Base-by-base conservation (phyloP, 2,113 vertebrate genomes). In the Seriola dumerili region DNA sequence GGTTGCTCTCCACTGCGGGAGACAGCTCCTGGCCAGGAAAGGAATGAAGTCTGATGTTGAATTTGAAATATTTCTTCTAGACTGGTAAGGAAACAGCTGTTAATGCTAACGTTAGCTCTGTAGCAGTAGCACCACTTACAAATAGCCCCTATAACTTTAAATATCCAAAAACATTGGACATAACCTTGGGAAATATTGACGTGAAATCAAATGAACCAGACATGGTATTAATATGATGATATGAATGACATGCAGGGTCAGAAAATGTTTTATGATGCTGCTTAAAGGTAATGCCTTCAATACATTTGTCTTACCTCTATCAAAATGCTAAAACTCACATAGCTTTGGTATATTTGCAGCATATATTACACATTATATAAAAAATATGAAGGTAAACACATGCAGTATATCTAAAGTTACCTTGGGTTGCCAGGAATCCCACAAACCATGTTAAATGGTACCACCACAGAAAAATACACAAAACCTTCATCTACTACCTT, bases 371-470 rank as follows among this genome's bases (percentile, higher is more conserved):
- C 34, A 36, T 36, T 36, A 29, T 23, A 42, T 42, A n/a, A 11
- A 32, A 46, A 13, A 32, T 13, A 66, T 32, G 23, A 23, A 54
- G 13, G 59, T 69, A 40, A 59, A 32, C 25, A 23, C 2, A 21
- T 61, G 17, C 25, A 25, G 25, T 62, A n/a, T 52, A 11, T 32
- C 46, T 59, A 76, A 73, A 61, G 42, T 54, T 81, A 42, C 6
- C 23, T 38, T 25, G 6, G 42, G 48, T 25, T 76, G 52, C 50
- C 23, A 46, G 50, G 50, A 65, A 46, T 25, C 74, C 32, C 50
- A 34, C 10, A 55, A 25, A 44, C 25, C 25, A 25, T 9, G 17
- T 42, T 46, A 46, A 54, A 67, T 58, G n/a, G 10, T 3, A 57
- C 52, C n/a, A 44, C 32, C 17, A 2, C 21, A 25, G 52, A 59